Conservation (phyloP, 1,140 invertebrate genomes). For the Ridgeia piscesae region DNA sequence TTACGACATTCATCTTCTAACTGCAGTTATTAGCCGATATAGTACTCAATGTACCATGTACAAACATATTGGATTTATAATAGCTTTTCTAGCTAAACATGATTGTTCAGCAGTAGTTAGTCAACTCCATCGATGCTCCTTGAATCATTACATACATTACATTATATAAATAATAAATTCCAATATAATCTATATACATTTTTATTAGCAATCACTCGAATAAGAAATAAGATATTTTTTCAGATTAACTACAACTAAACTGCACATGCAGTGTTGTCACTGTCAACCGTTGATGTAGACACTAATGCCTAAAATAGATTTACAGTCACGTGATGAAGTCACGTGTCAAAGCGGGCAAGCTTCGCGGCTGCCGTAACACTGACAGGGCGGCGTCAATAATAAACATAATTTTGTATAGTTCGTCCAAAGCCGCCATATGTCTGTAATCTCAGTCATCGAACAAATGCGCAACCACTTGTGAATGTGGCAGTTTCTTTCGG, state of each 20-base stretch:
- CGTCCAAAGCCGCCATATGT: not conserved
- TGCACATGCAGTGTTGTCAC: not conserved
- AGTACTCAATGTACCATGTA: not conserved
- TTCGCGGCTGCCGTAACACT: not conserved
- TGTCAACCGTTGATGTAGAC: not conserved
- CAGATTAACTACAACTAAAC: not conserved
- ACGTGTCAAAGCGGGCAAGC: not conserved
- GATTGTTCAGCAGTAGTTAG: not conserved
- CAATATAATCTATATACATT: not conserved
- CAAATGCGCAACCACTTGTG: not conserved
- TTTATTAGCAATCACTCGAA: not conserved
- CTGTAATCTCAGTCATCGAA: not conserved
- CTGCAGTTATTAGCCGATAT: not conserved
- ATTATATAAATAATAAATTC: not conserved
- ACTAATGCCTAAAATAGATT: not conserved
- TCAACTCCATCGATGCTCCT: not conserved
- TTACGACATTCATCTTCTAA: slow-evolving; percentile 19
- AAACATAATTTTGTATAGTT: not conserved
- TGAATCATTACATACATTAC: too few species aligned
- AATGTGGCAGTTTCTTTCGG: not conserved
- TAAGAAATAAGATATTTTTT: not conserved
- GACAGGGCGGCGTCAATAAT: not conserved
- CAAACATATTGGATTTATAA: not conserved
- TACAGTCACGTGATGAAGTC: not conserved
- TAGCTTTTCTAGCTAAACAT: too few species aligned